These are phyloP conservation scores for Leptarthrus brevirostris DNA, from an alignment of 2,888 invertebrate species.

Conservation along the genomic window DNA sequence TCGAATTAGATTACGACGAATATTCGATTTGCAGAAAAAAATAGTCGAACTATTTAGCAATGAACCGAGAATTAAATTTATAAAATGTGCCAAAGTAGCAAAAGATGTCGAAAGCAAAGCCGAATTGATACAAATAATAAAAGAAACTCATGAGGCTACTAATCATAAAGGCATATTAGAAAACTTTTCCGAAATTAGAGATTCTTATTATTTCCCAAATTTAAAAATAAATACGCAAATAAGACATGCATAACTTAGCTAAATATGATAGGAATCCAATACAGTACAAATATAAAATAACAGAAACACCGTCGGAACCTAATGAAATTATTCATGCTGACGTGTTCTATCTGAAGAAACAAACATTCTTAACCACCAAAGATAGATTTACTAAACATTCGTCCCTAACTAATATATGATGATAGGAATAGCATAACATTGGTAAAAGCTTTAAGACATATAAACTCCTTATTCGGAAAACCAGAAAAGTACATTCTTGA, in stretches of 20 bases:
- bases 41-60: no score
- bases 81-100: background rate
- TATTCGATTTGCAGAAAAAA: no score
- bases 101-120: background rate
- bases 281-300: no score
- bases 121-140: no score
- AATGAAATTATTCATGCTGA: no score
- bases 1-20: background rate
- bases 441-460: background rate
- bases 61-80: background rate
- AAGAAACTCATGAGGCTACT: background rate
- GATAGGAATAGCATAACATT: conserved; percentile 18
- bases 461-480: background rate
- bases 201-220: no score
- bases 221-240: background rate
- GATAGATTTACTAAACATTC: background rate
- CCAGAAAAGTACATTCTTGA: background rate
- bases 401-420: background rate
- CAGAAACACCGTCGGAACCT: no score
- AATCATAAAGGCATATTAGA: background rate
- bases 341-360: no score
- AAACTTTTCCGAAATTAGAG: background rate
- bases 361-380: background rate
- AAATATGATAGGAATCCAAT: conserved; percentile 8
- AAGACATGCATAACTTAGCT: background rate